Conservation (phyloP, 2,797 vertebrate species). For the Apogon talboti region DNA sequence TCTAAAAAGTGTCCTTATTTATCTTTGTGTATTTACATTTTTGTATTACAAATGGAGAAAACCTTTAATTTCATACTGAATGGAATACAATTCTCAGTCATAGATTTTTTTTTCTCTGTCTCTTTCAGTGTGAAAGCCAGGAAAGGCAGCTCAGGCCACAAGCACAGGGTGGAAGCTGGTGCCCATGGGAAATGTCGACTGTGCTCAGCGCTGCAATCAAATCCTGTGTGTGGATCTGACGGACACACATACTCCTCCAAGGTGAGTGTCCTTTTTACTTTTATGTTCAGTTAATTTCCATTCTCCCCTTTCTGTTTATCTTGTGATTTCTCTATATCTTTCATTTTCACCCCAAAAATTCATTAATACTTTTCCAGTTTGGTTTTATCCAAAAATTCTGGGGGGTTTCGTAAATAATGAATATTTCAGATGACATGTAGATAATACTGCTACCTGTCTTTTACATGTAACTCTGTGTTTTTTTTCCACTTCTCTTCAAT, state of each 20-base stretch:
- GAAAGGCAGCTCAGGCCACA: conserved; percentile 87
- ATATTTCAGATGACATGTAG: background rate
- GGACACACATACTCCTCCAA: conserved; percentile 86
- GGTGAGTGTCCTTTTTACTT: conserved; percentile 52
- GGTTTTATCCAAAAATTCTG: conserved; percentile 14
- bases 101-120: conserved; percentile 7
- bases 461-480: background rate
- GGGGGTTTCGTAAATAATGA: conserved; percentile 2
- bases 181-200: conserved; percentile 88
- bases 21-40: too few relatives aligned
- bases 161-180: conserved; percentile 84
- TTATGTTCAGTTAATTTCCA: background rate
- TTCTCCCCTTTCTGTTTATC: background rate
- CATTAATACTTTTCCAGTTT: conserved; percentile 6
- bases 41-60: background rate
- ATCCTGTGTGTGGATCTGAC: conserved; percentile 89
- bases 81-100: too few relatives aligned
- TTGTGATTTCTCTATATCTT: background rate
- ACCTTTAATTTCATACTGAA: too few relatives aligned
- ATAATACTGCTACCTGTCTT: background rate
- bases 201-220: conserved; percentile 79
- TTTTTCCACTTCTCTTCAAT: background rate
- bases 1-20: background rate
- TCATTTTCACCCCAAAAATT: background rate
- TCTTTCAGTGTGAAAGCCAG: conserved; percentile 86